phyloP scores from a whole-genome alignment of 2,113 vertebrate species.

The Elanus axillaris region DNA sequence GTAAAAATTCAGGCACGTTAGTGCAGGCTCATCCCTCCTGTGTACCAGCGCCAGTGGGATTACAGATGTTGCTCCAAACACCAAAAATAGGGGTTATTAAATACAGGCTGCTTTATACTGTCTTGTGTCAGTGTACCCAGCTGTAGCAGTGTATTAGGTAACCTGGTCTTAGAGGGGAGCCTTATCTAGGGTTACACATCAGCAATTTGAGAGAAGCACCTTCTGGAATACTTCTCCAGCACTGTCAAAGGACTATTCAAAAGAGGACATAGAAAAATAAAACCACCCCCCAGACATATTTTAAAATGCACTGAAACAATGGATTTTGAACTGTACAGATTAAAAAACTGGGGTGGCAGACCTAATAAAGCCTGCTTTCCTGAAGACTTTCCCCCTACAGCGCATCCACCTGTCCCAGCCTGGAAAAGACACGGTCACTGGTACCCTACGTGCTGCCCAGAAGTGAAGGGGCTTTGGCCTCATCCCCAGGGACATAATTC shows the following conservation, averaged over 20 bases:
- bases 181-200: neutral
- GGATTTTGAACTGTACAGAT: neutral
- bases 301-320: neutral
- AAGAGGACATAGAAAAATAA: neutral
- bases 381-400: neutral
- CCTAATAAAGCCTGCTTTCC: neutral
- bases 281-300: neutral
- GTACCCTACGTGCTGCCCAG: neutral
- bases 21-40: neutral
- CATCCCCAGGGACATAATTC: neutral
- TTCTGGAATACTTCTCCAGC: neutral
- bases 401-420: neutral
- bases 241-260: neutral
- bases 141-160: neutral
- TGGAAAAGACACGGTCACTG: rapidly evolving
- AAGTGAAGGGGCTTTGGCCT: neutral
- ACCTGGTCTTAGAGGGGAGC: neutral
- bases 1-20: neutral
- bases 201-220: neutral
- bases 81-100: neutral
- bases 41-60: neutral
- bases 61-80: neutral
- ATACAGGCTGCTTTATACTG: neutral
- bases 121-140: neutral
- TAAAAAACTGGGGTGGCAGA: neutral